A percentile compares a stretch with the other conserved stretches of the same genome.
Evolutionary conservation across 2,888 invertebrate species (phyloP).

Genomic region (Halictus quadricinctus): DNA sequence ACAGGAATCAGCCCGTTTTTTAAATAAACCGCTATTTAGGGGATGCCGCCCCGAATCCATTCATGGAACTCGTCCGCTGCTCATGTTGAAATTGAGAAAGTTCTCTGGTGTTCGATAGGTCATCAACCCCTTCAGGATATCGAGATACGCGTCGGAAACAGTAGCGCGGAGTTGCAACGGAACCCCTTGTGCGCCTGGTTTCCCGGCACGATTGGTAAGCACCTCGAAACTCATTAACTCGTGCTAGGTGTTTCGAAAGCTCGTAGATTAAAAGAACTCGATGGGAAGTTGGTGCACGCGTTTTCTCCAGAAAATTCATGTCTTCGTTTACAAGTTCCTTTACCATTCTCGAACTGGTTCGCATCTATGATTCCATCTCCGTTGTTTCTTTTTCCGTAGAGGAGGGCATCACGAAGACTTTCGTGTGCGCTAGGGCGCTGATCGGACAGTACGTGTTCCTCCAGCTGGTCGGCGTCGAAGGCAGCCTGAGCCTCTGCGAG

Average conservation of each 20-base stretch:
- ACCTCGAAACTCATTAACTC: background rate
- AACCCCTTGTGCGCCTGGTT: constrained; percentile 97
- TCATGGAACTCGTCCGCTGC: background rate
- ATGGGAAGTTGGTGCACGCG: no score
- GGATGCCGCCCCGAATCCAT: background rate
- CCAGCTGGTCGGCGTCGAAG: constrained; percentile 95
- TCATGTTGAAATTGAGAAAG: constrained; percentile 3
- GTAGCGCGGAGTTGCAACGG: constrained; percentile 92
- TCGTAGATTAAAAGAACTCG: background rate
- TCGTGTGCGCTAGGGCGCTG: constrained; percentile 92
- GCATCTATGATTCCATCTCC: background rate
- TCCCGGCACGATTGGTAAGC: constrained; percentile 92
- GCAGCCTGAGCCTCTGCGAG: constrained; percentile 94
- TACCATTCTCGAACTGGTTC: background rate
- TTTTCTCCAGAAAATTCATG: no score
- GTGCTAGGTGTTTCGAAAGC: background rate
- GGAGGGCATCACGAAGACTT: constrained; percentile 95
- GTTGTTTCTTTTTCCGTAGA: constrained; percentile 83
- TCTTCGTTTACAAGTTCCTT: no score
- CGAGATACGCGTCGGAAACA: constrained; percentile 95
- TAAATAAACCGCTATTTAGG: background rate
- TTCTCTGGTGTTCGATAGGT: constrained; percentile 83
- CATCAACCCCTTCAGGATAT: constrained; percentile 94
- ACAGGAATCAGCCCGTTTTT: background rate
- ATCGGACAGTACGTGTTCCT: constrained; percentile 94